These are phyloP conservation scores for Ernsta delagoae DNA, from an alignment of 2,888 invertebrate genomes.

Conservation along the genomic window DNA sequence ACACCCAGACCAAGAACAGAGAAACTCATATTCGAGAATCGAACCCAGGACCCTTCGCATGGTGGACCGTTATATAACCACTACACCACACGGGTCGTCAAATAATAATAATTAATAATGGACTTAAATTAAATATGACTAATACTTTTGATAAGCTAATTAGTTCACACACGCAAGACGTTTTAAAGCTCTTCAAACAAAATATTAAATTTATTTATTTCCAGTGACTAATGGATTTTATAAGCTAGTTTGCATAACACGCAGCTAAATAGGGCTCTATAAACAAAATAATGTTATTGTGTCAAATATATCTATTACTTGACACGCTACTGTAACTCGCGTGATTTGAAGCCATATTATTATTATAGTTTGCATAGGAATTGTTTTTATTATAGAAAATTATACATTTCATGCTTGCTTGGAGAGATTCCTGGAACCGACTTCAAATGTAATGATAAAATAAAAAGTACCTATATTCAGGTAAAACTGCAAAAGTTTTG, in stretches of 20 bases:
- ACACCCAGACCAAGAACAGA: too few relatives aligned
- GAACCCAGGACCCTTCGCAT: too few relatives aligned
- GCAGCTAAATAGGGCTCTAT: neutral
- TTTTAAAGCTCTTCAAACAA: too few relatives aligned
- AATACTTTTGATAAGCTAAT: too few relatives aligned
- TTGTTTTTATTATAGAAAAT: neutral
- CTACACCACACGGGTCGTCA: too few relatives aligned
- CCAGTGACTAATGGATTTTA: neutral
- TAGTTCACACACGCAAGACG: too few relatives aligned
- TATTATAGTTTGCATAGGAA: neutral
- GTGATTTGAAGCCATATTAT: neutral
- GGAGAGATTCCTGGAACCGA: neutral
- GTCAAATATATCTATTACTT: neutral
- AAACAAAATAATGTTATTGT: neutral
- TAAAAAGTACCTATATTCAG: too few relatives aligned
- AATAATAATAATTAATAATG: too few relatives aligned
- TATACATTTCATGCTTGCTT: neutral
- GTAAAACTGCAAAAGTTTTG: neutral
- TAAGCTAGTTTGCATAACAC: neutral
- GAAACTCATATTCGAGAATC: too few relatives aligned
- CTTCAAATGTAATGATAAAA: neutral
- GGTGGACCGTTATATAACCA: too few relatives aligned
- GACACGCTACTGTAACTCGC: neutral
- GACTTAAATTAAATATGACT: too few relatives aligned
- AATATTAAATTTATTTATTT: too few relatives aligned